A percentile compares a stretch with the other conserved stretches of the same genome.
phyloP scores from a whole-genome alignment of 2,797 vertebrate species.

The Scarus forsteni region DNA sequence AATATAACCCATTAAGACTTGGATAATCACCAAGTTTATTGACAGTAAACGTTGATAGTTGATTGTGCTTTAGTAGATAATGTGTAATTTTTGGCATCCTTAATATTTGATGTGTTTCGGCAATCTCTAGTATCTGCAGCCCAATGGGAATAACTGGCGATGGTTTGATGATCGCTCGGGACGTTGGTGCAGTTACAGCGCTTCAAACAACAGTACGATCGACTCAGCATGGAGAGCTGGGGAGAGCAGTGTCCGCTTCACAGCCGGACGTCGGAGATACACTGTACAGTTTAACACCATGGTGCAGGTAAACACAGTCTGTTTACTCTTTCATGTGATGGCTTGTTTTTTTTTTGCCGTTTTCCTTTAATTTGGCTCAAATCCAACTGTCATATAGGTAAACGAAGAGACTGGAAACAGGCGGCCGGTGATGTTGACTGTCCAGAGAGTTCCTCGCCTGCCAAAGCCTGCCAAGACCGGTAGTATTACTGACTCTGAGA shows the following conservation, averaged over 20 bases:
- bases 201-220: slow-evolving; percentile 97
- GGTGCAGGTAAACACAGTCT: slow-evolving; percentile 88
- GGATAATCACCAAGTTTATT: background rate
- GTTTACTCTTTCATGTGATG: background rate
- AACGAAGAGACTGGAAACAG: slow-evolving; percentile 97
- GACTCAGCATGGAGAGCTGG: slow-evolving; percentile 95
- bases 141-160: slow-evolving; percentile 97
- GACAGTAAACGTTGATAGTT: background rate
- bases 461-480: slow-evolving; percentile 87
- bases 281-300: slow-evolving; percentile 98
- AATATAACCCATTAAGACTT: background rate
- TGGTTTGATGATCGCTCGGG: slow-evolving; percentile 98
- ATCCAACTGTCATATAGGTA: slow-evolving; percentile 81
- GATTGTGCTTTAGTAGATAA: background rate
- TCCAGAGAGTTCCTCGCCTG: slow-evolving; percentile 89
- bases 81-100: background rate
- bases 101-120: background rate
- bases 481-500: slow-evolving; percentile 88
- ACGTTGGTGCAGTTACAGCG: slow-evolving; percentile 98
- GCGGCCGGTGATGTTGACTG: slow-evolving; percentile 94
- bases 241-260: slow-evolving; percentile 95
- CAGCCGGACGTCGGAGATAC: slow-evolving; percentile 94
- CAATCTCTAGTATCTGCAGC: slow-evolving; percentile 89
- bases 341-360: background rate
- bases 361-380: slow-evolving; percentile 10